Percentiles rank a stretch among this genome's conserved stretches.
These are phyloP conservation scores for Urocitellus parryii DNA, from an alignment of 2,113 vertebrate genomes.

Conservation along the genomic window DNA sequence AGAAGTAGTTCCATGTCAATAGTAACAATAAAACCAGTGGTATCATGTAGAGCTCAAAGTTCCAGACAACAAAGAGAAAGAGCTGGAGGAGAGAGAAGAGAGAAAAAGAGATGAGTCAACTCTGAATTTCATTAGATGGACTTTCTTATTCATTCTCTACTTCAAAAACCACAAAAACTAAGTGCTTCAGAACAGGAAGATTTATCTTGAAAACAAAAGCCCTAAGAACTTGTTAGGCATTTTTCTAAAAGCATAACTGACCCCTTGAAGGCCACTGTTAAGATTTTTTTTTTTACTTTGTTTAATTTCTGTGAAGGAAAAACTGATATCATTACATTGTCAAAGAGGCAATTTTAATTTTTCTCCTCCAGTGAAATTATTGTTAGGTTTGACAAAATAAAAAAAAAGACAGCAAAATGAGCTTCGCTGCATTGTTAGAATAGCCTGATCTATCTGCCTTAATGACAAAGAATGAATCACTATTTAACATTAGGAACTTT, in stretches of 20 bases:
- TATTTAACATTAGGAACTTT: constrained; percentile 62
- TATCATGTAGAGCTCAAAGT: constrained; percentile 99
- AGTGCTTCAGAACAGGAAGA: background rate
- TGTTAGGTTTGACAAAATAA: constrained; percentile 47
- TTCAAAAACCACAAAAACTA: constrained; percentile 39
- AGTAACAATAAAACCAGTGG: constrained; percentile 94
- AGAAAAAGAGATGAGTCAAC: constrained; percentile 68
- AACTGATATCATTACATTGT: background rate
- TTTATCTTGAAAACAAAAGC: constrained; percentile 67
- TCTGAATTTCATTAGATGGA: constrained; percentile 70
- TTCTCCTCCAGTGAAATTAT: constrained; percentile 70
- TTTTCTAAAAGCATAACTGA: constrained; percentile 60
- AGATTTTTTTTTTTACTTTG: background rate
- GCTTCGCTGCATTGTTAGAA: constrained; percentile 45
- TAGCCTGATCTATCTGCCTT: constrained; percentile 63
- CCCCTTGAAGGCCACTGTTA: background rate
- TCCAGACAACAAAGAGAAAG: constrained; percentile 97
- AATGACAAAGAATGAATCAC: constrained; percentile 71
- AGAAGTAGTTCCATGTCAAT: constrained; percentile 96
- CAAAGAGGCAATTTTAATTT: constrained; percentile 67
- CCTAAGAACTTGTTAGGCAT: background rate
- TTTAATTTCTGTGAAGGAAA: constrained; percentile 72
- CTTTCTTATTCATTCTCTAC: background rate
- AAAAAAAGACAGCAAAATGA: constrained; percentile 60
- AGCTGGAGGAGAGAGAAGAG: constrained; percentile 88